Conservation (phyloP, 2,888 invertebrate species). For the Hirtodrosophila cameraria region DNA sequence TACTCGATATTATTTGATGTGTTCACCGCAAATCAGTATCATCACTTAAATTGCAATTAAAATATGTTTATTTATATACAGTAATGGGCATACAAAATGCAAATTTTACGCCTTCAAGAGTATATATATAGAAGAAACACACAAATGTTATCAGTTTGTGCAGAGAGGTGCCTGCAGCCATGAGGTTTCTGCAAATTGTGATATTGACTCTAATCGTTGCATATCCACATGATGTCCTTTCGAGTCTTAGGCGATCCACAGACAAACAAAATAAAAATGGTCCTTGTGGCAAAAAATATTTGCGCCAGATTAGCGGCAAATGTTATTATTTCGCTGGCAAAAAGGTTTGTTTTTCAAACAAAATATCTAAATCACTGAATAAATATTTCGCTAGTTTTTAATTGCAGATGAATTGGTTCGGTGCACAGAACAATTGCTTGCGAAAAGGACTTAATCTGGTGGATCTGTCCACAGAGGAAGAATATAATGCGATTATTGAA, state of each 20-base stretch:
- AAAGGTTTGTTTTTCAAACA: slow-evolving; percentile 36
- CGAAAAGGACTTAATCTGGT: slow-evolving; percentile 60
- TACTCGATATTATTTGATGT: slow-evolving; percentile 59
- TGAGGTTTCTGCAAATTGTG: slow-evolving; percentile 57
- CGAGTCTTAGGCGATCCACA: neutral
- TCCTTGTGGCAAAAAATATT: slow-evolving; percentile 55
- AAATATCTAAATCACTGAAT: neutral
- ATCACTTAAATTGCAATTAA: slow-evolving; percentile 1
- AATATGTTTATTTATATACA: slow-evolving; percentile 1
- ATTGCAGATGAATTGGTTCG: slow-evolving; percentile 63
- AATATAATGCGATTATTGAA: slow-evolving; percentile 38
- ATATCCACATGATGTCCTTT: slow-evolving; percentile 44
- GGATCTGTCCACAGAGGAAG: slow-evolving; percentile 40
- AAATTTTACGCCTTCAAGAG: slow-evolving; percentile 36
- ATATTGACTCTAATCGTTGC: slow-evolving; percentile 49
- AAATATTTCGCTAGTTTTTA: no score
- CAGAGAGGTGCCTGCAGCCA: slow-evolving; percentile 38
- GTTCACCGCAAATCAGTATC: slow-evolving; percentile 10
- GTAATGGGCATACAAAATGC: slow-evolving; percentile 18
- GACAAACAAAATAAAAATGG: slow-evolving; percentile 29
- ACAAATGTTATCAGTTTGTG: slow-evolving; percentile 41
- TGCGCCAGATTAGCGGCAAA: slow-evolving; percentile 48
- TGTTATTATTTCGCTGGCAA: slow-evolving; percentile 57
- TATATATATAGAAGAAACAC: slow-evolving; percentile 64
- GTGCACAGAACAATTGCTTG: slow-evolving; percentile 64